These are phyloP conservation scores for Pseudochromis fuscus DNA, from an alignment of 2,797 vertebrate species.

Conservation along the genomic window DNA sequence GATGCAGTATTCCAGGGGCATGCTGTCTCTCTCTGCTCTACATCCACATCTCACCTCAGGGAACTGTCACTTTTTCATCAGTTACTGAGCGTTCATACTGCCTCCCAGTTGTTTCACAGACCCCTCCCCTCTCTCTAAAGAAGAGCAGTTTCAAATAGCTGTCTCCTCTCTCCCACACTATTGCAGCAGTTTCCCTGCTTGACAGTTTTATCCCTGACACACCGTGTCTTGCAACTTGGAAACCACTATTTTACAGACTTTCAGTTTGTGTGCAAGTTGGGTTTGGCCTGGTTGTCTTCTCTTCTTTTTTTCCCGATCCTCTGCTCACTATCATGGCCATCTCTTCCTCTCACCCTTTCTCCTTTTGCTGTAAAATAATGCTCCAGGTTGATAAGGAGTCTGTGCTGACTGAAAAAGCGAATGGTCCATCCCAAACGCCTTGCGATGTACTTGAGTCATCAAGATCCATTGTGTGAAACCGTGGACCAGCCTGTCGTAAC, in stretches of 20 bases:
- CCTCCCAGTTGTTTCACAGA: conserved; percentile 56
- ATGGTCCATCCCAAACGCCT: conserved; percentile 42
- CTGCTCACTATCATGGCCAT: conserved; percentile 14
- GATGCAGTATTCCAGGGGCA: conserved; percentile 66
- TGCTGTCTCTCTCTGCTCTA: conserved; percentile 68
- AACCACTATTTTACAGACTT: conserved; percentile 68
- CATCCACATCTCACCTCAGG: conserved; percentile 74
- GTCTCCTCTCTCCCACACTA: conserved; percentile 70
- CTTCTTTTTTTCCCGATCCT: conserved; percentile 12
- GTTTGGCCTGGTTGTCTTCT: conserved; percentile 42
- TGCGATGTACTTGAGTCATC: conserved; percentile 72
- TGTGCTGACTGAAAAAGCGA: conserved; percentile 60
- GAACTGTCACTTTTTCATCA: conserved; percentile 79
- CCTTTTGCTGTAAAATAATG: conserved; percentile 60
- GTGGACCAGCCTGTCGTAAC: conserved; percentile 51
- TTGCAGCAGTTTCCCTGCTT: conserved; percentile 71
- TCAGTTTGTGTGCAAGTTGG: conserved; percentile 58
- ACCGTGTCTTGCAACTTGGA: conserved; percentile 63
- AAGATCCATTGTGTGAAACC: conserved; percentile 66
- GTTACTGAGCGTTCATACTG: conserved; percentile 69
- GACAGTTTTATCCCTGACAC: conserved; percentile 79
- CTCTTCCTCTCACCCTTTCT: conserved; percentile 31
- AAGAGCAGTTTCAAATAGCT: conserved; percentile 69
- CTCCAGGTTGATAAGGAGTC: conserved; percentile 45
- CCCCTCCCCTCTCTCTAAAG: conserved; percentile 55